A percentile compares a stretch with the other conserved stretches of the same genome.
Evolutionary conservation across 1,140 invertebrate species (phyloP).

Genomic region (Rhysida immarginata): DNA sequence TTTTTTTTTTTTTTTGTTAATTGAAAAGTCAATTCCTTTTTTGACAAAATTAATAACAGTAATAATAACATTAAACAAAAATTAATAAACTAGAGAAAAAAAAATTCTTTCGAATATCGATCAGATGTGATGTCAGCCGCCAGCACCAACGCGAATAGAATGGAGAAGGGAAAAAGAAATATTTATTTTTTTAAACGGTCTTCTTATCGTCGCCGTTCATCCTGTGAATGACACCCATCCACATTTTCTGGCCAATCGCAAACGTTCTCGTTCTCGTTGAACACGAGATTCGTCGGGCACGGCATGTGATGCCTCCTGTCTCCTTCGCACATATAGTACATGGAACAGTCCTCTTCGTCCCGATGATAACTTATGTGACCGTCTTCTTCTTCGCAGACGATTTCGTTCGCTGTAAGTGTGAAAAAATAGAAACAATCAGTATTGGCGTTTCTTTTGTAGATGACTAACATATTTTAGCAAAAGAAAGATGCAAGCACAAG

Average conservation of each 20-base stretch:
- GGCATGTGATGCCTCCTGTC: conserved; percentile 88
- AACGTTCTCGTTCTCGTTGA: conserved; percentile 82
- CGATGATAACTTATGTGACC: conserved; percentile 84
- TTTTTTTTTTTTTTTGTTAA: too few species aligned
- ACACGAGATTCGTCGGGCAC: conserved; percentile 84
- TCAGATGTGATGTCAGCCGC: too few species aligned
- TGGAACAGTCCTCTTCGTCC: conserved; percentile 78
- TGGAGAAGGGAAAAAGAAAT: not conserved
- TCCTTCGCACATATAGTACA: conserved; percentile 92
- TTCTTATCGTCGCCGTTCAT: too few species aligned
- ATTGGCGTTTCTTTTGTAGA: too few species aligned
- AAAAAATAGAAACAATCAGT: too few species aligned
- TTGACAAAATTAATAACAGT: too few species aligned
- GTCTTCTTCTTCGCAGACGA: conserved; percentile 79
- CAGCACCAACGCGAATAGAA: not conserved
- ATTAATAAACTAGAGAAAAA: too few species aligned
- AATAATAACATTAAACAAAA: too few species aligned
- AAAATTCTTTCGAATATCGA: too few species aligned
- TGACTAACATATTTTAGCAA: too few species aligned
- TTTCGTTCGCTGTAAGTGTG: conserved; percentile 51
- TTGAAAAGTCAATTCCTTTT: too few species aligned
- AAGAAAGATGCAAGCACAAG: too few species aligned
- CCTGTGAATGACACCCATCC: conserved; percentile 63
- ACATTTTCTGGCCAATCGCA: conserved; percentile 95
- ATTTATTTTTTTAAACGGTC: not conserved